Evolutionary conservation across 2,888 invertebrate genomes (phyloP).

Genomic region (Dendrolimus houi): DNA sequence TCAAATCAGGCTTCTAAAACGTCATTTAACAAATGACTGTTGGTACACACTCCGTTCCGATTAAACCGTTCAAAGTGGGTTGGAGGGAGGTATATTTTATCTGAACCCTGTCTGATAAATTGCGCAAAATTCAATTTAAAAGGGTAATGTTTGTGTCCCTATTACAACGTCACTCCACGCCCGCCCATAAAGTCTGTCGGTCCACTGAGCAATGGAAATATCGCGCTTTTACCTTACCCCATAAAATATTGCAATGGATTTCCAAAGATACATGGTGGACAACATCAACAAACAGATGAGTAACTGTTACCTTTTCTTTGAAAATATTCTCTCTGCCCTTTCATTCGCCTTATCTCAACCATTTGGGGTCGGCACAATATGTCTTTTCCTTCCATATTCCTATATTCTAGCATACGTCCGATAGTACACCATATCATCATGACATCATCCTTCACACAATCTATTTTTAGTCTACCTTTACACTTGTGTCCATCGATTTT

Average conservation of each 20-base stretch:
- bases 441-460: no score
- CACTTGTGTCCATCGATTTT: no score
- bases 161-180: slow-evolving; percentile 61
- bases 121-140: slow-evolving; percentile 70
- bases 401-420: no score
- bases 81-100: slow-evolving; percentile 49
- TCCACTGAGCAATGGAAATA: slow-evolving; percentile 65
- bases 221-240: slow-evolving; percentile 40
- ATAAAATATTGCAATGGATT: slow-evolving; percentile 39
- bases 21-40: slow-evolving; percentile 41
- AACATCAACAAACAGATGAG: no score
- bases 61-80: slow-evolving; percentile 47
- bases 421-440: no score
- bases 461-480: no score
- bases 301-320: no score
- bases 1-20: slow-evolving; percentile 17
- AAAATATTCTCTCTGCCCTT: no score
- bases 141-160: slow-evolving; percentile 70
- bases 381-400: no score
- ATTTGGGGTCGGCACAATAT: no score
- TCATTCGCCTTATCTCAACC: no score
- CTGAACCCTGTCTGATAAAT: slow-evolving; percentile 55
- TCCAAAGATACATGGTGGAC: no score
- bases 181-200: slow-evolving; percentile 58
- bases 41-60: slow-evolving; percentile 33